Conservation (phyloP, 2,888 invertebrate genomes). For the Oconnorella tubifera region DNA sequence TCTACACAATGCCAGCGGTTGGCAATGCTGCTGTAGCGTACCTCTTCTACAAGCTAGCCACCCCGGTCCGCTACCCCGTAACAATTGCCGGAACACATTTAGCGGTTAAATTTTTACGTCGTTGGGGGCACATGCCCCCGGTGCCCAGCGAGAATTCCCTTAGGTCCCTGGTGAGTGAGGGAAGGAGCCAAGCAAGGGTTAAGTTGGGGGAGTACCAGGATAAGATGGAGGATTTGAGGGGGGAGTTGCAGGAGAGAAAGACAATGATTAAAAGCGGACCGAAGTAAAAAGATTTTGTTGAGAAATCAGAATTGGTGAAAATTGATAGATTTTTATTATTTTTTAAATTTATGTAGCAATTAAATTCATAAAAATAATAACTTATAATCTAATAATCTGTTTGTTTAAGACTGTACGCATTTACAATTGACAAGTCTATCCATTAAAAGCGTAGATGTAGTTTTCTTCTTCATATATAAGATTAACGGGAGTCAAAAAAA, state of each 20-base stretch:
- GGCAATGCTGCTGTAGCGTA: constrained; percentile 86
- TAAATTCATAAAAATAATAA: too few relatives aligned
- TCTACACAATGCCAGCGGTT: constrained; percentile 73
- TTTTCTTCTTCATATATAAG: too few relatives aligned
- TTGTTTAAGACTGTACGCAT: too few relatives aligned
- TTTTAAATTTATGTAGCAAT: too few relatives aligned
- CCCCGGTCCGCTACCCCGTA: constrained; percentile 85
- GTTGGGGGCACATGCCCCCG: constrained; percentile 78
- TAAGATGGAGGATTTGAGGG: constrained; percentile 14
- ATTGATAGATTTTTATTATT: too few relatives aligned
- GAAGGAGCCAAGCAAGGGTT: constrained; percentile 37
- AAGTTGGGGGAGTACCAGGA: constrained; percentile 19
- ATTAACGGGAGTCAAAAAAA: too few relatives aligned
- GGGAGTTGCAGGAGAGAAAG: constrained; percentile 16
- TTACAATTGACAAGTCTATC: too few relatives aligned
- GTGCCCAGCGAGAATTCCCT: constrained; percentile 60
- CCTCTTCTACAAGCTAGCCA: constrained; percentile 86
- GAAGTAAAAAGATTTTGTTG: background rate
- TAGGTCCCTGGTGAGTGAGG: constrained; percentile 41
- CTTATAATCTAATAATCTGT: too few relatives aligned
- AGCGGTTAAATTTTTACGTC: constrained; percentile 75
- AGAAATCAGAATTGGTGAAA: too few relatives aligned
- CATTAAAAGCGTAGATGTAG: too few relatives aligned
- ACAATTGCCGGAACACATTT: constrained; percentile 83
- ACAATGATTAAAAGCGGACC: background rate